A percentile compares a stretch with the other conserved stretches of the same genome.
These are phyloP conservation scores for Agrochola macilenta DNA, from an alignment of 2,888 invertebrate genomes.

Conservation along the genomic window DNA sequence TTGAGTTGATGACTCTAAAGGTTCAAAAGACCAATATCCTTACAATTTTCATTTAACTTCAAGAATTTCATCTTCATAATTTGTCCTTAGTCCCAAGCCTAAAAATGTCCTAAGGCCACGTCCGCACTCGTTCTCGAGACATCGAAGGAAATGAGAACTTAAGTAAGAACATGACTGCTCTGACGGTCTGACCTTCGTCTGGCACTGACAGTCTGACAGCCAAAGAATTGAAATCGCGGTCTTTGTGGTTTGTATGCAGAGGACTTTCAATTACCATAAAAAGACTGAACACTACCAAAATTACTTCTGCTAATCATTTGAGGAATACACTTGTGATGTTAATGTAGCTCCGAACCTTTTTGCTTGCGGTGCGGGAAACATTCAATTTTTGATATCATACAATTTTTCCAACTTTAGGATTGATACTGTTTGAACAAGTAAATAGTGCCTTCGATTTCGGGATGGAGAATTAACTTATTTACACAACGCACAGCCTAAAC, in stretches of 20 bases:
- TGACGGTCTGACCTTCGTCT: constrained; percentile 47
- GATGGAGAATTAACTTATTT: too few species aligned
- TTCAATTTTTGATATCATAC: too few species aligned
- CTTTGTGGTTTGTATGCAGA: constrained; percentile 10
- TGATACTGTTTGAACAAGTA: too few species aligned
- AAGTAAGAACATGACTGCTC: constrained; percentile 40
- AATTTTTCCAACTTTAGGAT: too few species aligned
- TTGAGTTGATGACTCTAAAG: background rate
- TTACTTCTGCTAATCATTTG: too few species aligned
- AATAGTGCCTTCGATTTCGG: too few species aligned
- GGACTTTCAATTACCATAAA: background rate
- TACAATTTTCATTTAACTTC: background rate
- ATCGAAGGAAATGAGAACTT: constrained; percentile 54
- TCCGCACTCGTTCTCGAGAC: constrained; percentile 47
- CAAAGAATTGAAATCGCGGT: constrained; percentile 29
- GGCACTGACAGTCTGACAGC: constrained; percentile 28
- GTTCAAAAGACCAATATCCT: background rate
- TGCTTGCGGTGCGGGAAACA: background rate
- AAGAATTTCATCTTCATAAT: background rate
- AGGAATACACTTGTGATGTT: too few species aligned
- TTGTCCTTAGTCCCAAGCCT: constrained; percentile 24
- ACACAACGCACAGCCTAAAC: too few species aligned
- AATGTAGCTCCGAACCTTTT: background rate
- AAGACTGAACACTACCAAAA: too few species aligned
- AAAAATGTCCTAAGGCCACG: background rate